Base-by-base conservation (phyloP, 2,797 vertebrate species). In the Emydoidea blandingii region DNA sequence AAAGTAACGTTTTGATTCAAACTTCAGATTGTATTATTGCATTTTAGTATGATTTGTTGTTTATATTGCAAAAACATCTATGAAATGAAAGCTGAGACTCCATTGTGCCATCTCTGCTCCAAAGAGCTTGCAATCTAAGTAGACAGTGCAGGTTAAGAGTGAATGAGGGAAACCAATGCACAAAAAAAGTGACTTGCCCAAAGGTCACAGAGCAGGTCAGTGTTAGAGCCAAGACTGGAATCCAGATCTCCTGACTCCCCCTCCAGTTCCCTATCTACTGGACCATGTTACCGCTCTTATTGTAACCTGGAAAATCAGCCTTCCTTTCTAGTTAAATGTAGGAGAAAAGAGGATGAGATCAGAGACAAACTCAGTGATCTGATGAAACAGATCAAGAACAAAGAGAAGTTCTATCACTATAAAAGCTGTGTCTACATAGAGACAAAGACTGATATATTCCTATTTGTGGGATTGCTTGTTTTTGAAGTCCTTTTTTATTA, bases 331-430 rank as follows among this genome's bases (percentile, higher is more conserved):
- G 82, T 14, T 7, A 93, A 92, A 79, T 34, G 50, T 88, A 95
- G 44, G 88, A 93, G 68, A 89, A 87, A 53, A 87, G 79, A 62
- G 74, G 88, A 90, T 21, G 85, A 92, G 81, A 87, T 68, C 92
- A 93, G 94, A 8, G 27, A n/a, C 44, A 44, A 91, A 41, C 8
- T 65, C 54, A 15, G 56, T 52, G 52, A 74, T 16, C 78, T 8
- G 37, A 50, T 23, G 41, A 49, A 56, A 2, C 8, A 0, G 57
- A 37, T 21, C 3, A 88, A 78, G n/a, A 86, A 50, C 19, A 72
- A 83, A 91, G n/a, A 41, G 53, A 72, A 79, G 59, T 76, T 62
- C 49, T 50, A 7, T n/a, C 65, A 87, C 56, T 93, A 91, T 88
- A 82, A 56, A 54, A 83, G 53, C 68, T 84, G 8, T 1, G 18